phyloP scores from a whole-genome alignment of 1,140 invertebrate species.

The Musca domestica region DNA sequence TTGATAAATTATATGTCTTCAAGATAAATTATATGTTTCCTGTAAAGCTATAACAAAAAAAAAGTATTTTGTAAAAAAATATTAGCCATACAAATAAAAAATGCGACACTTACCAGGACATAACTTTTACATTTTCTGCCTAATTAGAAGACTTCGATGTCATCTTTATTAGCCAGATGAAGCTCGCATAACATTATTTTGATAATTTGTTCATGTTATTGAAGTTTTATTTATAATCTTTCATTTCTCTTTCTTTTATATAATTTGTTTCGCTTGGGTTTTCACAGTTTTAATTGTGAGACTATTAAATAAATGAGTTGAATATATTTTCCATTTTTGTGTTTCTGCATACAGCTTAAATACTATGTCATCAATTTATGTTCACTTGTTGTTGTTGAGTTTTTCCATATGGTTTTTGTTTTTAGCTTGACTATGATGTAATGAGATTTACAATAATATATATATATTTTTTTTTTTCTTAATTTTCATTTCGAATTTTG shows the following conservation, averaged over 20 bases:
- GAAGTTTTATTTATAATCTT: not conserved
- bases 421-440: slow-evolving; percentile 9
- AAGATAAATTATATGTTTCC: too few species aligned
- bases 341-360: slow-evolving; percentile 21
- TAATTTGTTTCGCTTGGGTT: slow-evolving; percentile 11
- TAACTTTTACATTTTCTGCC: too few species aligned
- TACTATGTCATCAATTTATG: slow-evolving; percentile 8
- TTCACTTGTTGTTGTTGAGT: slow-evolving; percentile 5
- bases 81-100: not conserved
- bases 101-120: too few species aligned
- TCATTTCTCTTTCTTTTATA: slow-evolving; percentile 26
- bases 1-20: too few species aligned
- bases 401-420: slow-evolving; percentile 4
- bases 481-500: too few species aligned
- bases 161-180: too few species aligned
- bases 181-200: slow-evolving; percentile 1
- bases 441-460: slow-evolving; percentile 16
- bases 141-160: too few species aligned
- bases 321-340: slow-evolving; percentile 10
- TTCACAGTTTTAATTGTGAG: slow-evolving; percentile 2
- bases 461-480: not conserved
- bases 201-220: slow-evolving; percentile 26
- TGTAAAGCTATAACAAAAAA: not conserved
- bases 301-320: slow-evolving; percentile 23
- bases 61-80: not conserved